A percentile compares a stretch with the other conserved stretches of the same genome.
Conservation (phyloP, 2,113 vertebrate genomes). For the Opisthocomus hoazin region DNA sequence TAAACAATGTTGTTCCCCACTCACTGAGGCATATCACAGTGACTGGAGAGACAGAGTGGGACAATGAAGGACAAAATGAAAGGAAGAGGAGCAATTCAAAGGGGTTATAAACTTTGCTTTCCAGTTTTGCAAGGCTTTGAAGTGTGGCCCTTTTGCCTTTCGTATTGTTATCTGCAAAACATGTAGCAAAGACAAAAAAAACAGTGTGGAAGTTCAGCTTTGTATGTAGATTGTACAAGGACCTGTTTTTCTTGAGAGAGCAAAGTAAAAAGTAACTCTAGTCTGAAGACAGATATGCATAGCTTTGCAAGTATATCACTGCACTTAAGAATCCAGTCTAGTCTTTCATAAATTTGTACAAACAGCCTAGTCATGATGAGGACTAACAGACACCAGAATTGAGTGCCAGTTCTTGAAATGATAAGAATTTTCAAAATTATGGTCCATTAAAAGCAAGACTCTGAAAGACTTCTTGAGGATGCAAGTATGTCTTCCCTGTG, state of each 20-base stretch:
- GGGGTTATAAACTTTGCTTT: neutral
- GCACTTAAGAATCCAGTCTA: neutral
- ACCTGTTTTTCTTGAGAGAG: neutral
- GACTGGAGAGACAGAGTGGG: neutral
- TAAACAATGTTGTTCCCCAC: fast-evolving
- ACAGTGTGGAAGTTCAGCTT: neutral
- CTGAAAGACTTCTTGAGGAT: neutral
- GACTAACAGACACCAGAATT: neutral
- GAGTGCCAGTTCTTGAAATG: neutral
- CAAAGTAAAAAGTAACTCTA: neutral
- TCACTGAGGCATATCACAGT: neutral
- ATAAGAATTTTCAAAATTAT: neutral
- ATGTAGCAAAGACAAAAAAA: neutral
- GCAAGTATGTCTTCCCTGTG: neutral
- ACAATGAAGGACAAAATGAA: neutral
- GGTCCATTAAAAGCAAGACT: neutral
- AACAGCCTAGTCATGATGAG: neutral
- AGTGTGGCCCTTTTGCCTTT: neutral
- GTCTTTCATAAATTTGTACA: neutral
- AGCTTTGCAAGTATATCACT: neutral
- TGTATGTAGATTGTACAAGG: neutral
- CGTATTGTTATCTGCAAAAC: neutral
- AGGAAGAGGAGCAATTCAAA: neutral
- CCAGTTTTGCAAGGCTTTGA: neutral
- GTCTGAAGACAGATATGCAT: neutral